Conservation (phyloP, 2,888 invertebrate genomes). For the Laothoe populi region DNA sequence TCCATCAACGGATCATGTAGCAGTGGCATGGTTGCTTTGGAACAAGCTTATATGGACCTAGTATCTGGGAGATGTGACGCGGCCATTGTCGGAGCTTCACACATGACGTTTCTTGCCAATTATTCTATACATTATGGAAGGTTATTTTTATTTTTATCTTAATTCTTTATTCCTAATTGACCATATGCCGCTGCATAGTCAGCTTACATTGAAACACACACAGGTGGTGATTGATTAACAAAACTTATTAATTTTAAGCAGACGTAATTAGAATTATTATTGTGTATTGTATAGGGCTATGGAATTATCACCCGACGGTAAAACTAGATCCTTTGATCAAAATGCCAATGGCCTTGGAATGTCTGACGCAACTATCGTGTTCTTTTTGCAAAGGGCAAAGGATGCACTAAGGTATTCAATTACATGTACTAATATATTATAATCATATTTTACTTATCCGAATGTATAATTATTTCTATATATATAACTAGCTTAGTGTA, state of each 20-base stretch:
- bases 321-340: conserved; percentile 94
- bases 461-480: background rate
- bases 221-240: too few relatives aligned
- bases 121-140: conserved; percentile 61
- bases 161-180: background rate
- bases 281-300: conserved; percentile 46
- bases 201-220: too few relatives aligned
- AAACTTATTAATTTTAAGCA: too few relatives aligned
- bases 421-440: too few relatives aligned
- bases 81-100: conserved; percentile 86
- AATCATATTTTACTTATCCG: too few relatives aligned
- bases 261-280: too few relatives aligned
- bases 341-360: conserved; percentile 90
- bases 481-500: too few relatives aligned
- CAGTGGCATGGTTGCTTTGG: conserved; percentile 59
- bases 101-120: conserved; percentile 84
- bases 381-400: conserved; percentile 88
- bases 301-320: conserved; percentile 89
- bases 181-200: too few relatives aligned
- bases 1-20: conserved; percentile 62
- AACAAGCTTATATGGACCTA: conserved; percentile 61
- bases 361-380: conserved; percentile 88
- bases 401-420: conserved; percentile 77
- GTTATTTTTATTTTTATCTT: conserved; percentile 38
- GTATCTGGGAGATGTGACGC: conserved; percentile 64